phyloP scores from a whole-genome alignment of 2,888 invertebrate species.

The Galerucella pusilla region DNA sequence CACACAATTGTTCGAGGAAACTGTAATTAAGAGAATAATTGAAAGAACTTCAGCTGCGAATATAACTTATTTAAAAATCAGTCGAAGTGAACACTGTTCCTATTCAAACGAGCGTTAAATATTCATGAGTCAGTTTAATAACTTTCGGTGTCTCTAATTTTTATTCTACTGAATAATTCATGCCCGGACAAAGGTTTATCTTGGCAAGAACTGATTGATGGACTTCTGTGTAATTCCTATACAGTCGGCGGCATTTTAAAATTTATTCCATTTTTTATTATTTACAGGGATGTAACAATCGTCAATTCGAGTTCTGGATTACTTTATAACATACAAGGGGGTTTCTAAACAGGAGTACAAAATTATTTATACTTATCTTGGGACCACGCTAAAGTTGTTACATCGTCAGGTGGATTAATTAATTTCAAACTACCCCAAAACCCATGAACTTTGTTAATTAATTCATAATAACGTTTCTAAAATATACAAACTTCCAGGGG shows the following conservation, averaged over 20 bases:
- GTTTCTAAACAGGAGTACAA: too few relatives aligned
- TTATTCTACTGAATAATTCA: constrained; percentile 10
- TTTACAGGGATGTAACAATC: too few relatives aligned
- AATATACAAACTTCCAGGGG: background rate
- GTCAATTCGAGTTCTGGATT: too few relatives aligned
- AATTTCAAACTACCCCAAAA: background rate
- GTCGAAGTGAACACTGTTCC: too few relatives aligned
- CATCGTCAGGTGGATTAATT: background rate
- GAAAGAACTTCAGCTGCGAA: too few relatives aligned
- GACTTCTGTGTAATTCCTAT: background rate
- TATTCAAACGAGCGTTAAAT: constrained; percentile 1
- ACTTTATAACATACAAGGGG: too few relatives aligned
- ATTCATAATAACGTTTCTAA: background rate
- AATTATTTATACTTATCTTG: too few relatives aligned
- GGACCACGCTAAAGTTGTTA: background rate
- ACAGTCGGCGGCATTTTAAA: too few relatives aligned
- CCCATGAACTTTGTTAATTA: background rate
- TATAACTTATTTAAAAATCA: too few relatives aligned
- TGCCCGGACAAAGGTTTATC: background rate
- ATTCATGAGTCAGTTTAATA: constrained; percentile 17
- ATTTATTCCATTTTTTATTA: too few relatives aligned
- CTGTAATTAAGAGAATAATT: too few relatives aligned
- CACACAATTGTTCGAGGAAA: too few relatives aligned
- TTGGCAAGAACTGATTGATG: background rate
- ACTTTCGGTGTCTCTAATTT: constrained; percentile 8